phyloP scores from a whole-genome alignment of 1,140 invertebrate genomes.

The Leptinotarsa undecemlineata region DNA sequence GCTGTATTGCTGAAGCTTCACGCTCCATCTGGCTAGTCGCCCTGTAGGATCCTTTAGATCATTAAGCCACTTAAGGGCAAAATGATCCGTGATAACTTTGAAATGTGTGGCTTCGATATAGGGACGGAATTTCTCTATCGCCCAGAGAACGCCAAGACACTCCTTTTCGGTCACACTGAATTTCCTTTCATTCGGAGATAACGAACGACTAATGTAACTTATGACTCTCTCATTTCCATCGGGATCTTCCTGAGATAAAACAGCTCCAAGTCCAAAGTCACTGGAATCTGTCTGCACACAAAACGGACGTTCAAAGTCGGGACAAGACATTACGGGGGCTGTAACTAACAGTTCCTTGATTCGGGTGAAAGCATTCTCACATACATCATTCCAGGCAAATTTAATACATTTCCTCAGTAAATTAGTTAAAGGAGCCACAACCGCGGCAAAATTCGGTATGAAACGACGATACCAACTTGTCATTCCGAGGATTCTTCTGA shows the following conservation, averaged over 20 bases:
- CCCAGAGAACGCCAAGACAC: constrained; percentile 56
- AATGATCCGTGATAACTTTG: constrained; percentile 57
- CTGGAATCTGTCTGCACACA: constrained; percentile 39
- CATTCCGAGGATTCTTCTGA: constrained; percentile 3
- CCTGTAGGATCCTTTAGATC: constrained; percentile 53
- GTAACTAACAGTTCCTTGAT: constrained; percentile 15
- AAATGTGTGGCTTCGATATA: constrained; percentile 57
- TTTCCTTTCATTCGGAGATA: constrained; percentile 52
- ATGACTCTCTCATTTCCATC: constrained; percentile 46
- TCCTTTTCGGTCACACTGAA: constrained; percentile 57
- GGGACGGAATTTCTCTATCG: constrained; percentile 52
- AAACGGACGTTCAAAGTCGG: constrained; percentile 43
- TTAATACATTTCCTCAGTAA: constrained; percentile 39
- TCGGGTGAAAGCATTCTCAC: constrained; percentile 9
- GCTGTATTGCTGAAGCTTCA: constrained; percentile 49
- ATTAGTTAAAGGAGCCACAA: constrained; percentile 29
- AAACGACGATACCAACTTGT: constrained; percentile 17
- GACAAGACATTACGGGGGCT: constrained; percentile 50
- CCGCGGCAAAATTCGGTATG: constrained; percentile 9
- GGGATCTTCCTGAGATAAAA: constrained; percentile 3
- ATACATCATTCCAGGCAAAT: constrained; percentile 28
- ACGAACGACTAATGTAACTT: constrained; percentile 18
- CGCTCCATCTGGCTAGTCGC: constrained; percentile 55
- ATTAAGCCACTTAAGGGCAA: constrained; percentile 56
- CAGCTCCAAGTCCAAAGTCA: constrained; percentile 25